Base-by-base conservation (phyloP, 2,888 invertebrate species). In the Leptura quadrifasciata region DNA sequence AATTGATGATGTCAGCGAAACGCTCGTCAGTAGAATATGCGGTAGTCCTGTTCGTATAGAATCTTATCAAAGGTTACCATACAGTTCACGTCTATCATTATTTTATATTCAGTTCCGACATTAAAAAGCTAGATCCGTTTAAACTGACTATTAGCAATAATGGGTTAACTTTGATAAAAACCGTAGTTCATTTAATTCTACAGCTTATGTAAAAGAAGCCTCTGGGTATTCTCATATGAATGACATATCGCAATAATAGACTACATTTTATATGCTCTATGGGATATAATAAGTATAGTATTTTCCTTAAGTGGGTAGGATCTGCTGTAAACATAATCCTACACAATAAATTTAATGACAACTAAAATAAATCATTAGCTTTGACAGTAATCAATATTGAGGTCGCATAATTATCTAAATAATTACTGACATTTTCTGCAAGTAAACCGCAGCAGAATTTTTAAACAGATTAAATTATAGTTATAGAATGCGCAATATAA, bases 291-390 rank as follows among this genome's bases (percentile, higher is more conserved):
- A 60, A 60, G n/a, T 10, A 27, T 15, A 21, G 60, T 60, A 27
- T 60, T 27, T 60, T 60, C n/a, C n/a, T 27, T 27, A 60, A 21
- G n/a, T 60, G 12, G 27, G 27, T 27, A 60, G 60, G 27, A 60
- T 60, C n/a, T 27, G n/a, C 21, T 24, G 60, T 20, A 60, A n/a
- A 27, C 27, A 20, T 27, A 60, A 27, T 60, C 21, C 15, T 24
- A 27, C 15, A 60, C 2, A 60, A 60, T 60, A 12, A 60, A 15
- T 47, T 47, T 60, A 15, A 27, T 60, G 0, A 24, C 24, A 5
- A 27, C 24, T 24, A 24, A 60, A 60, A 24, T 60, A 60, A 60
- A 24, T 24, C 60, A 60, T 21, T 27, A 60, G 27, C n/a, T 27
- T 27, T 27, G n/a, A 24, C 27, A 27, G 60, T 27, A 60, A 60